phyloP scores from a whole-genome alignment of 2,888 invertebrate genomes.

The Cyclophora punctaria region DNA sequence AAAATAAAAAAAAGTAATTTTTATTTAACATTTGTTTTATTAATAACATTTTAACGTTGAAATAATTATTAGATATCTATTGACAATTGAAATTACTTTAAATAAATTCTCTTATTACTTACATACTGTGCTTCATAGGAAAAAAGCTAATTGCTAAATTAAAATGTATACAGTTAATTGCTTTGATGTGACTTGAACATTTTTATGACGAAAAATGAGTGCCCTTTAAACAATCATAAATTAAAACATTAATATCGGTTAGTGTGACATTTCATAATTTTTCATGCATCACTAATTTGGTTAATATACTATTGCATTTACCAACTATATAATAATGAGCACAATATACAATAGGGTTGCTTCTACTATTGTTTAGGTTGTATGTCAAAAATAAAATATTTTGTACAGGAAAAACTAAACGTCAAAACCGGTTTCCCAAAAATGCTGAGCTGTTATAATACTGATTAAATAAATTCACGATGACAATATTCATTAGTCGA shows the following conservation, averaged over 20 bases:
- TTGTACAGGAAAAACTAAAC: conserved; percentile 31
- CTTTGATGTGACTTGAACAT: background rate
- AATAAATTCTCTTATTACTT: conserved; percentile 24
- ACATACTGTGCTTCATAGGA: conserved; percentile 10
- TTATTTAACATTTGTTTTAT: conserved; percentile 33
- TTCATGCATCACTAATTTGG: conserved; percentile 2
- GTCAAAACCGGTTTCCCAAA: conserved; percentile 6
- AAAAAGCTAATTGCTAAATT: conserved; percentile 10
- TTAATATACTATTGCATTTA: too few species aligned
- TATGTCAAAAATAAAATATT: conserved; percentile 32
- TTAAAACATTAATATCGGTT: too few species aligned
- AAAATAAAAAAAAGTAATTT: conserved; percentile 5
- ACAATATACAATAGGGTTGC: conserved; percentile 5
- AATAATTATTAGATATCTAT: conserved; percentile 28
- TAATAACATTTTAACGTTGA: conserved; percentile 25
- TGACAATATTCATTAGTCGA: conserved; percentile 7
- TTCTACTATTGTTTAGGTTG: conserved; percentile 16
- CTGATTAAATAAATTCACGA: background rate
- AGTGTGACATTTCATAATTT: background rate
- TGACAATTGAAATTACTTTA: conserved; percentile 25
- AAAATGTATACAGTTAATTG: conserved; percentile 4
- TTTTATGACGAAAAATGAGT: too few species aligned
- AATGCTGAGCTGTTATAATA: conserved; percentile 1
- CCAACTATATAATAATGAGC: background rate
- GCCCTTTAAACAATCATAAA: too few species aligned